Percentiles rank a stretch among this genome's conserved stretches.
phyloP scores from a whole-genome alignment of 2,888 invertebrate genomes.

The Chrysotoxum bicinctum region DNA sequence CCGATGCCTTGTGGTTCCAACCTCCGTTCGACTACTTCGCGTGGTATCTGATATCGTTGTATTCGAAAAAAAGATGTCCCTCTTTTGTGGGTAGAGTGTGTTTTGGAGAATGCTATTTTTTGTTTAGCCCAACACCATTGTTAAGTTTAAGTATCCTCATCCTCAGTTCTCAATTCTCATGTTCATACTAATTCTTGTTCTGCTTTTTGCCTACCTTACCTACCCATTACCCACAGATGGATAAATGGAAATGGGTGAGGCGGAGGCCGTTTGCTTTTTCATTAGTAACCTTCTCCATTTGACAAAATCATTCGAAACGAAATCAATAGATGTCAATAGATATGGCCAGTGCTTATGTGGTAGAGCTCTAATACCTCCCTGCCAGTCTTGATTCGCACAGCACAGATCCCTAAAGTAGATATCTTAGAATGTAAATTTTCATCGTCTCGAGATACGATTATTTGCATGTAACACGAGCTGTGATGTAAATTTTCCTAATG shows the following conservation, averaged over 20 bases:
- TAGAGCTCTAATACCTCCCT: neutral
- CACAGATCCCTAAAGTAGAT: conserved; percentile 28
- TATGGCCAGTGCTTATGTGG: neutral
- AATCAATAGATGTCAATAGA: conserved; percentile 44
- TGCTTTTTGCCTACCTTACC: neutral
- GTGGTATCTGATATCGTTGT: neutral
- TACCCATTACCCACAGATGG: neutral
- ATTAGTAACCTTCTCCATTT: conserved; percentile 26
- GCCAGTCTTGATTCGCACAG: neutral
- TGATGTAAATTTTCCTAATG: conserved; percentile 58
- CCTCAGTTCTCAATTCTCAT: neutral
- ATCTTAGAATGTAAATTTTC: conserved; percentile 45
- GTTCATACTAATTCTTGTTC: neutral
- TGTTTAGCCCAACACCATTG: neutral
- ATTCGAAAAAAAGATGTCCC: neutral
- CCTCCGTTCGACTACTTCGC: neutral
- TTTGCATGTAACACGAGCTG: conserved; percentile 44
- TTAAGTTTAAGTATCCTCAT: neutral
- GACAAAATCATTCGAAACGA: conserved; percentile 18
- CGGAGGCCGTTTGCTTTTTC: neutral
- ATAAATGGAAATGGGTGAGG: conserved; percentile 15
- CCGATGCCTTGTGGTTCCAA: neutral
- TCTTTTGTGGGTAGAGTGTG: neutral
- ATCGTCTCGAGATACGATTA: conserved; percentile 28
- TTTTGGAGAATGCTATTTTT: neutral